These are phyloP conservation scores for Ctenoplectra terminalis DNA, from an alignment of 1,140 invertebrate species.

Conservation along the genomic window DNA sequence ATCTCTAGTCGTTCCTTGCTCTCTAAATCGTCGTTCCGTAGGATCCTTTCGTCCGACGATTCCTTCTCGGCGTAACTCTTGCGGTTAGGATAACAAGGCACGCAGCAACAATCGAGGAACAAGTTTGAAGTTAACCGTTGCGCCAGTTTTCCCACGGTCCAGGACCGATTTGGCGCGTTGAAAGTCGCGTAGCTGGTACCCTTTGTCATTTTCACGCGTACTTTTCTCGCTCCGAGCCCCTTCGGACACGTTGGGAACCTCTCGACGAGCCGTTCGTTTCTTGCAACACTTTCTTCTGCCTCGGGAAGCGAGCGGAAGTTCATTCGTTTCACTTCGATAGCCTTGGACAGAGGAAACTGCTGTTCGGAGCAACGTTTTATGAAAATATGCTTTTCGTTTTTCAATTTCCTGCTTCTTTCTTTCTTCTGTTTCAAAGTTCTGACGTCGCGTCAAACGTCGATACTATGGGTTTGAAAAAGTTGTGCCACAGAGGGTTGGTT, in stretches of 20 bases:
- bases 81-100: slow-evolving; percentile 33
- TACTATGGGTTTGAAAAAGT: too few relatives aligned
- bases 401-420: too few relatives aligned
- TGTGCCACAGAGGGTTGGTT: too few relatives aligned
- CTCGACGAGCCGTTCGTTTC: neutral
- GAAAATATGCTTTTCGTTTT: too few relatives aligned
- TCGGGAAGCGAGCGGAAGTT: neutral
- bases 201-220: slow-evolving; percentile 40
- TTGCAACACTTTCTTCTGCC: neutral
- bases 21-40: neutral
- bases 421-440: too few relatives aligned
- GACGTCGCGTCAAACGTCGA: too few relatives aligned
- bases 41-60: neutral
- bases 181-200: slow-evolving; percentile 62
- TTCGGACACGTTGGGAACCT: neutral
- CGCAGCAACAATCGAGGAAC: slow-evolving; percentile 60
- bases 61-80: neutral
- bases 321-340: slow-evolving; percentile 24
- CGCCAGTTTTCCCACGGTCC: slow-evolving; percentile 37
- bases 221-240: neutral
- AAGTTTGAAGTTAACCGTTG: slow-evolving; percentile 52
- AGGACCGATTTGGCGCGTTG: slow-evolving; percentile 40
- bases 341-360: neutral
- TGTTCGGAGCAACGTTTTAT: neutral
- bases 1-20: neutral